A percentile compares a stretch with the other conserved stretches of the same genome.
These are phyloP conservation scores for Spea multiplicata DNA, from an alignment of 2,113 vertebrate genomes.

Conservation along the genomic window DNA sequence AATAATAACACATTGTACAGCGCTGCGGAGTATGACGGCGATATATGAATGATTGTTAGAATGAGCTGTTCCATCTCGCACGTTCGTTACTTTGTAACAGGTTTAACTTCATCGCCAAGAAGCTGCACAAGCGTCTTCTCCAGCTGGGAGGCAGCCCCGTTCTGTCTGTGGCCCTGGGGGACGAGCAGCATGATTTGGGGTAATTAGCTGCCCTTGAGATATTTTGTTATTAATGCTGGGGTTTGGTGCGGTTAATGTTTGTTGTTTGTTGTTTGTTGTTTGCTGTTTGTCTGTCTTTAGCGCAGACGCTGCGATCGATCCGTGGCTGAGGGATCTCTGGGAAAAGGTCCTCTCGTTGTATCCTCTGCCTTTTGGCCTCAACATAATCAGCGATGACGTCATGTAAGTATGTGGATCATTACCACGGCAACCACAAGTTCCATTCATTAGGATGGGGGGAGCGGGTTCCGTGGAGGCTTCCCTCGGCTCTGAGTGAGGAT, in stretches of 20 bases:
- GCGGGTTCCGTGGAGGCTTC: too few species aligned
- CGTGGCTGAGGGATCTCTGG: conserved; percentile 85
- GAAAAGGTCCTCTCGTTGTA: conserved; percentile 67
- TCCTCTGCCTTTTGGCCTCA: conserved; percentile 62
- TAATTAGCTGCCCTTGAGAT: conserved; percentile 57
- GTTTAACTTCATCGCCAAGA: conserved; percentile 97
- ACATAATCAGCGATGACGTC: conserved; percentile 64
- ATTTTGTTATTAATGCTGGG: too few species aligned
- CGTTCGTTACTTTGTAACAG: conserved; percentile 56
- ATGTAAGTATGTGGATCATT: conserved; percentile 65
- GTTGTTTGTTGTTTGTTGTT: too few species aligned
- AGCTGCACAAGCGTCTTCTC: conserved; percentile 82
- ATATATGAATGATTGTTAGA: too few species aligned
- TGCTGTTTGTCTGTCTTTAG: too few species aligned
- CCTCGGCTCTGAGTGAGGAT: too few species aligned
- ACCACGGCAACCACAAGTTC: background rate
- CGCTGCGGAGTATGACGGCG: too few species aligned
- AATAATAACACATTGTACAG: too few species aligned
- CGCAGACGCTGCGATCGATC: conserved; percentile 83
- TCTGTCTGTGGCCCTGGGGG: conserved; percentile 76
- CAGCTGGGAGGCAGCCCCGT: conserved; percentile 81
- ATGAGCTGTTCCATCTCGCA: background rate
- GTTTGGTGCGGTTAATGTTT: too few species aligned
- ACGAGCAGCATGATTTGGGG: conserved; percentile 95
- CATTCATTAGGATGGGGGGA: too few species aligned